Evolutionary conservation across 2,888 invertebrate genomes (phyloP).

Genomic region (Ecdyonurus torrentis): DNA sequence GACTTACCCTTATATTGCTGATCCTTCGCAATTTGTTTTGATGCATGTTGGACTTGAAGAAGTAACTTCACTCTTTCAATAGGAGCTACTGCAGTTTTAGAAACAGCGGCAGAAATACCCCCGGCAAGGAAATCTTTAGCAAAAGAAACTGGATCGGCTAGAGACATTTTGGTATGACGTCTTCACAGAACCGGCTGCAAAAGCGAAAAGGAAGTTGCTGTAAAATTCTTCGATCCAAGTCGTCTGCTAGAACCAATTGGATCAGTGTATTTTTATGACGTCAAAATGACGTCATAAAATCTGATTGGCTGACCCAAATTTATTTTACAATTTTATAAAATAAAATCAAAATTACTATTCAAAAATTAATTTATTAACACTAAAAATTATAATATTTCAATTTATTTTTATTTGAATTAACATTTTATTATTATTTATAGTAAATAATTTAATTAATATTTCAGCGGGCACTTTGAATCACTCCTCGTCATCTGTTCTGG

Average conservation of each 20-base stretch:
- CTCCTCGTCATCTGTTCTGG: too few species aligned
- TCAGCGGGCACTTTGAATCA: too few species aligned
- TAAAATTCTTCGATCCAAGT: not conserved
- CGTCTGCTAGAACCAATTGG: not conserved
- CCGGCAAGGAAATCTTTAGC: slow-evolving; percentile 30
- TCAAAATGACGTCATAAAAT: not conserved
- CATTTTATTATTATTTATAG: not conserved
- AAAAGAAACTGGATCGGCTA: slow-evolving; percentile 23
- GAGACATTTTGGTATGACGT: slow-evolving; percentile 7
- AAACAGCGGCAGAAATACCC: slow-evolving; percentile 32
- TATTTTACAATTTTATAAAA: not conserved
- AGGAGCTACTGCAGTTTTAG: slow-evolving; percentile 35
- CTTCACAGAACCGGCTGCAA: not conserved
- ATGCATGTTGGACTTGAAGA: slow-evolving; percentile 32
- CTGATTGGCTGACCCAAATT: not conserved
- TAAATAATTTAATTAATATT: not conserved
- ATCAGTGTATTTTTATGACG: not conserved
- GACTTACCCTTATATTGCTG: slow-evolving; percentile 31
- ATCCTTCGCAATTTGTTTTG: slow-evolving; percentile 27
- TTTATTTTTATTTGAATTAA: not conserved
- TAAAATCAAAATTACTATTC: not conserved
- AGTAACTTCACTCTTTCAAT: slow-evolving; percentile 35
- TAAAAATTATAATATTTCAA: not conserved
- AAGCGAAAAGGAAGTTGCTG: not conserved
- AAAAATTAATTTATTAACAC: not conserved